phyloP scores from a whole-genome alignment of 2,113 vertebrate species.

The Poecile atricapillus region DNA sequence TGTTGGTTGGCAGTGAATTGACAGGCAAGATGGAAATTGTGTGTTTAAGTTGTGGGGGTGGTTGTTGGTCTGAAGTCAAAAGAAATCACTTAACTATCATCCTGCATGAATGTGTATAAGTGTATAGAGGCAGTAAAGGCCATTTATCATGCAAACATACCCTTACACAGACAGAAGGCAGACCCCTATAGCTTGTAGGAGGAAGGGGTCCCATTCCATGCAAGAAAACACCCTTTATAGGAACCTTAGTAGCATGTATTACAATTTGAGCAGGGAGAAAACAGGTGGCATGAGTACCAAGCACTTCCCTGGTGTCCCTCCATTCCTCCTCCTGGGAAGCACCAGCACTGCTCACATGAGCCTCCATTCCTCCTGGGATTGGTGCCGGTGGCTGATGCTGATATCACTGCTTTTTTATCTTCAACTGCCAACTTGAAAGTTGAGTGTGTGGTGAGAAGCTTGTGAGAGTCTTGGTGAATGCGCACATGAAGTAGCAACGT shows the following conservation, averaged over 20 bases:
- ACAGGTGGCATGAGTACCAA: neutral
- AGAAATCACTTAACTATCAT: neutral
- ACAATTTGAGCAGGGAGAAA: neutral
- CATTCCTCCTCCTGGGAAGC: neutral
- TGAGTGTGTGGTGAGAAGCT: neutral
- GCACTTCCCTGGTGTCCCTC: neutral
- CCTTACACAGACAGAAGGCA: neutral
- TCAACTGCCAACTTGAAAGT: neutral
- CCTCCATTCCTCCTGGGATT: neutral
- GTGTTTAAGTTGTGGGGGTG: neutral
- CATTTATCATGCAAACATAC: fast-evolving
- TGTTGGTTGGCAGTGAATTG: neutral
- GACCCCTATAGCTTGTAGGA: neutral
- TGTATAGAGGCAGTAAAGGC: neutral
- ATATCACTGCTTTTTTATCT: neutral
- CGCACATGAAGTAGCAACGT: neutral
- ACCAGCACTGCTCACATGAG: neutral
- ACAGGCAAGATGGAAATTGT: neutral
- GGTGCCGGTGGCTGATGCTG: fast-evolving
- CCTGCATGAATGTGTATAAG: neutral
- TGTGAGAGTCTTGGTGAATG: neutral
- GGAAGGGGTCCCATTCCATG: neutral
- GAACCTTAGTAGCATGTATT: neutral
- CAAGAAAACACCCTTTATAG: neutral
- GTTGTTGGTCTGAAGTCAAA: neutral